These are phyloP conservation scores for Harmothoe impar DNA, from an alignment of 2,888 invertebrate species.

Conservation along the genomic window DNA sequence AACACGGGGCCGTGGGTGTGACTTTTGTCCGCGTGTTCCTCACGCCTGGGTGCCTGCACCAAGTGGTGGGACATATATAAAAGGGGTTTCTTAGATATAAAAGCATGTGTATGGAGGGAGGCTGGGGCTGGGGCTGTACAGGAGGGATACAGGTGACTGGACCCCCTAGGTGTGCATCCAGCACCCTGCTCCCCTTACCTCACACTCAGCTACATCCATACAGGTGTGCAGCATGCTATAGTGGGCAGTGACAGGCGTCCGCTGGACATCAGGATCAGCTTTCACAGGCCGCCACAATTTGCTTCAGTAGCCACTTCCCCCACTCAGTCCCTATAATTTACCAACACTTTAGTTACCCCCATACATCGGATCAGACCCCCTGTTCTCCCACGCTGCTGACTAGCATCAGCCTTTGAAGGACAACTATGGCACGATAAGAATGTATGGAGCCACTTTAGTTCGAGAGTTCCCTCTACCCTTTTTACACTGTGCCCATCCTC, in stretches of 20 bases:
- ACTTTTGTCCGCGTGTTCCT: neutral
- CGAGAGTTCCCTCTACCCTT: too few relatives aligned
- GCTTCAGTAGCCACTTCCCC: slow-evolving; percentile 3
- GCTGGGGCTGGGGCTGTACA: neutral
- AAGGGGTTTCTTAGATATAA: neutral
- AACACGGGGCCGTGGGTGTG: too few relatives aligned
- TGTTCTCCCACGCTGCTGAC: too few relatives aligned
- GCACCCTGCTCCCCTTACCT: too few relatives aligned
- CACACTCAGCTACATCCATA: too few relatives aligned
- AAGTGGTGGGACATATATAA: too few relatives aligned
- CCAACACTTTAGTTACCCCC: too few relatives aligned
- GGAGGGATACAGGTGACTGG: neutral
- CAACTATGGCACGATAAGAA: too few relatives aligned
- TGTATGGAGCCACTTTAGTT: too few relatives aligned
- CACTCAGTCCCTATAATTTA: neutral
- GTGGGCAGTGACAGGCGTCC: neutral
- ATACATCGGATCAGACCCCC: too few relatives aligned
- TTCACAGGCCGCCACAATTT: neutral
- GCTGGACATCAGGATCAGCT: slow-evolving; percentile 22
- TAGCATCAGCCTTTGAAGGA: too few relatives aligned
- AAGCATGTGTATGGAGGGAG: neutral
- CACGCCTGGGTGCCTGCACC: neutral
- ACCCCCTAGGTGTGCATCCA: neutral
- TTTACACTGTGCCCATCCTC: too few relatives aligned
- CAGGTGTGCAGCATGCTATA: neutral